Conservation (phyloP, 2,797 vertebrate species). For the Cetoscarus ocellatus region DNA sequence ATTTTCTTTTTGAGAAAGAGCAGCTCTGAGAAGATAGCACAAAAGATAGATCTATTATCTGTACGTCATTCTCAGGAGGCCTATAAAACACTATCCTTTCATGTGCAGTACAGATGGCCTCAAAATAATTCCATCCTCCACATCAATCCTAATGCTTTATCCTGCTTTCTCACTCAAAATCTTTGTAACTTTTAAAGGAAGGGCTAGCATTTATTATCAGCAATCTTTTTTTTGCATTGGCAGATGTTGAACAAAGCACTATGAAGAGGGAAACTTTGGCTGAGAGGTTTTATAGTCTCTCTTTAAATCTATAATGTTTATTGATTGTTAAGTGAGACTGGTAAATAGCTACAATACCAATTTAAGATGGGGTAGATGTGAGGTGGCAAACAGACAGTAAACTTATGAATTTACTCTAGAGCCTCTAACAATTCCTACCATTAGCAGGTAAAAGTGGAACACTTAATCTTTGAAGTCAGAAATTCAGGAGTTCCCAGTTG, state of each 20-base stretch:
- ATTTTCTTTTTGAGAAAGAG: conserved; percentile 47
- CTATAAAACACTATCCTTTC: conserved; percentile 59
- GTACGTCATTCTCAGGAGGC: conserved; percentile 56
- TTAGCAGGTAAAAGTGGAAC: too few species aligned
- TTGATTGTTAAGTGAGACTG: conserved; percentile 47
- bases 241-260: conserved; percentile 34
- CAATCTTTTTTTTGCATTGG: conserved; percentile 31
- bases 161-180: conserved; percentile 32
- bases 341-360: conserved; percentile 42
- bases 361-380: conserved; percentile 43
- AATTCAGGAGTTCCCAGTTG: too few species aligned
- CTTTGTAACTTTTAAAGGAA: conserved; percentile 51
- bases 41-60: conserved; percentile 64
- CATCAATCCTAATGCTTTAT: conserved; percentile 53
- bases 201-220: conserved; percentile 51
- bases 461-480: too few species aligned
- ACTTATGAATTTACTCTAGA: too few species aligned
- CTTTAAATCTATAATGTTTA: conserved; percentile 44
- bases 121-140: conserved; percentile 71
- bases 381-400: conserved; percentile 22
- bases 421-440: too few species aligned
- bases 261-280: conserved; percentile 40
- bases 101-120: conserved; percentile 70
- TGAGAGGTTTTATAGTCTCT: conserved; percentile 36
- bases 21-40: conserved; percentile 51